Base-by-base conservation (phyloP, 1,140 invertebrate genomes). In the Drosophila kikkawai region DNA sequence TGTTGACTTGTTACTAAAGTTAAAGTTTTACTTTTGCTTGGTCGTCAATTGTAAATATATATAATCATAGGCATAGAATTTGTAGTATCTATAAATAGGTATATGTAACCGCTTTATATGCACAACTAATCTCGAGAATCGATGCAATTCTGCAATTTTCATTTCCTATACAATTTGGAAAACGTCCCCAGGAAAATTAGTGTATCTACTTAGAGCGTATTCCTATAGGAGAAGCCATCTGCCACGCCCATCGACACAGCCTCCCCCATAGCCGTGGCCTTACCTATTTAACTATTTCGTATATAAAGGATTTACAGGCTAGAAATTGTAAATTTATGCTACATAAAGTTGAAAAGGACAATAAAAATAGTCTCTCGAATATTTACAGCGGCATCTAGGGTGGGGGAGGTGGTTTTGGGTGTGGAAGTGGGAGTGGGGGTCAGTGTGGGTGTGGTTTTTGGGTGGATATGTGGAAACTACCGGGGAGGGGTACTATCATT, bases 1-100 rank as follows among this genome's bases (percentile, higher is more conserved):
- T 78, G 75, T 66, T 76, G 63, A 70, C 66, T 65, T 73, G 67
- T 71, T 78, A 55, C 81, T 87, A 80, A 71, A 71, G 79, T 65
- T 87, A 87, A 87, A 87, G 84, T 87, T 87, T 74, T 84, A 88
- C 84, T 88, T 88, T 88, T 63, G 84, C 79, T 88, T 88, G 84
- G 84, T 85, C 82, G 82, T 88, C 84, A 78, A 88, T 87, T 87
- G 57, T 80, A 64, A 74, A 66, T 82, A 59, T 75, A 77, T 79
- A 50, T 76, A 64, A 82, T 79, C 47, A 55, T 84, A 83, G 79
- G 84, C 63, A 87, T 78, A 83, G 77, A 77, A 75, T 73, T 79
- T 55, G 37, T 57, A 61, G 44, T 66, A 61, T 61, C 57, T 59
- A 64, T 42, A 69, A 66, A 58, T 61, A 36, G 56, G 50, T 64